These are phyloP conservation scores for Sarcophaga bullata DNA, from an alignment of 1,140 invertebrate genomes.

Conservation along the genomic window DNA sequence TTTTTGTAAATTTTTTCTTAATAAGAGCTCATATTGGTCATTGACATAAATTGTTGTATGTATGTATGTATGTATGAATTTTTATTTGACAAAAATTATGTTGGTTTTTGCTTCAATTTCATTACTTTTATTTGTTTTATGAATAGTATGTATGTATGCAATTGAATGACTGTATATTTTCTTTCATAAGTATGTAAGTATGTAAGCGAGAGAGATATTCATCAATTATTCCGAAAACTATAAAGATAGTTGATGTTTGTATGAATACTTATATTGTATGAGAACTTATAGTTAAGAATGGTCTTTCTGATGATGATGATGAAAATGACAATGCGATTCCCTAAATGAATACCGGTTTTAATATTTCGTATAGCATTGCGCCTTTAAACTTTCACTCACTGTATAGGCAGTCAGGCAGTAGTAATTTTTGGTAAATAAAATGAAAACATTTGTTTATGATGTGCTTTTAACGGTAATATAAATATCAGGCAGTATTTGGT, in stretches of 20 bases:
- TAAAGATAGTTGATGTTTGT: not conserved
- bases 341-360: slow-evolving; percentile 30
- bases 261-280: too few relatives aligned
- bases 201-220: not conserved
- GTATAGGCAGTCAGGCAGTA: not conserved
- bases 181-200: too few relatives aligned
- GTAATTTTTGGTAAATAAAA: not conserved
- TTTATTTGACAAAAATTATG: not conserved
- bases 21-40: slow-evolving; percentile 1
- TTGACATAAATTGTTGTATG: not conserved
- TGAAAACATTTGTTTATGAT: not conserved
- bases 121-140: not conserved
- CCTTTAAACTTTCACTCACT: not conserved
- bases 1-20: not conserved
- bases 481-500: slow-evolving; percentile 44
- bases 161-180: not conserved
- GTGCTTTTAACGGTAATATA: slow-evolving; percentile 31
- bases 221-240: not conserved
- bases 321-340: not conserved
- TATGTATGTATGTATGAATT: too few relatives aligned
- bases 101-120: not conserved
- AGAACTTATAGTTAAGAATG: not conserved
- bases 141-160: not conserved
- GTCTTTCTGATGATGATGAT: not conserved
- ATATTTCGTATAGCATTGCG: not conserved